These are phyloP conservation scores for Xanthorhoe designata DNA, from an alignment of 2,888 invertebrate species.

Conservation along the genomic window DNA sequence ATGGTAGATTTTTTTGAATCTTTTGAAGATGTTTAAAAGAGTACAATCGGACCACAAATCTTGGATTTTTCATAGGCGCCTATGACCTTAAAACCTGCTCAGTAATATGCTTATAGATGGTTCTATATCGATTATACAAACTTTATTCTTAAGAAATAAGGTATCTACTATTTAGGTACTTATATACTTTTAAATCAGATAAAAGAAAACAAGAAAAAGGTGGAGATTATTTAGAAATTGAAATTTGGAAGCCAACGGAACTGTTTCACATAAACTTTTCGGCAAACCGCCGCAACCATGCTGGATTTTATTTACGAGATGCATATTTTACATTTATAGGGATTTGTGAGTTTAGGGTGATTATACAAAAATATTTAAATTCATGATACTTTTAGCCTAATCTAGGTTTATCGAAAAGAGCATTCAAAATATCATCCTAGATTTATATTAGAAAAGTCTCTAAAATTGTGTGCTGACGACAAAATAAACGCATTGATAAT, in stretches of 20 bases:
- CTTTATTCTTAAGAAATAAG: background rate
- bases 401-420: too few species aligned
- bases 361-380: background rate
- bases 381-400: background rate
- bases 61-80: too few species aligned
- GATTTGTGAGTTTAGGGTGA: background rate
- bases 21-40: too few species aligned
- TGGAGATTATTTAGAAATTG: slow-evolving; percentile 46
- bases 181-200: background rate
- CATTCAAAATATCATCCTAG: too few species aligned
- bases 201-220: slow-evolving; percentile 44
- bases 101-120: too few species aligned
- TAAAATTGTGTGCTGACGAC: too few species aligned
- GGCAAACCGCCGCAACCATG: slow-evolving; percentile 48
- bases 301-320: slow-evolving; percentile 23
- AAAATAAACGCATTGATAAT: too few species aligned
- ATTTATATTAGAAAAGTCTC: too few species aligned
- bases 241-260: slow-evolving; percentile 40
- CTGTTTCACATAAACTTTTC: slow-evolving; percentile 42
- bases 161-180: background rate
- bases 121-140: background rate
- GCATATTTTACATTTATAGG: slow-evolving; percentile 12
- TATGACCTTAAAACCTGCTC: too few species aligned
- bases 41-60: too few species aligned
- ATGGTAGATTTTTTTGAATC: too few species aligned